Conservation (phyloP, 2,888 invertebrate genomes). For the Brachycybe producta region DNA sequence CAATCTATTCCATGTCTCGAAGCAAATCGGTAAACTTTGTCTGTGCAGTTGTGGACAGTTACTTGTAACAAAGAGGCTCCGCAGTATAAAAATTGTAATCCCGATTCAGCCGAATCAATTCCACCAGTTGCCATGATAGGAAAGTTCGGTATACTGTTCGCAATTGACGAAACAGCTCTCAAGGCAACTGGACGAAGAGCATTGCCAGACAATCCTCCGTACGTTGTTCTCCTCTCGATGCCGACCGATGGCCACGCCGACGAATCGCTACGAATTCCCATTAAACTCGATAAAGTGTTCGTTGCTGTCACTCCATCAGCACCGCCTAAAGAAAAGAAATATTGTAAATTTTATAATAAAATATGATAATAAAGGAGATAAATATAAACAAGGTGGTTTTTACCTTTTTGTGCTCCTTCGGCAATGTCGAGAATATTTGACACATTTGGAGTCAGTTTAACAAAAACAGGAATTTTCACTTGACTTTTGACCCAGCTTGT, state of each 20-base stretch:
- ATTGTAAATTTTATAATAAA: neutral
- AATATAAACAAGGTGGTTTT: neutral
- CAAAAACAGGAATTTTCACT: conserved; percentile 86
- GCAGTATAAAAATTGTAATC: conserved; percentile 84
- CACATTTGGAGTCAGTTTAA: conserved; percentile 95
- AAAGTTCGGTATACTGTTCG: conserved; percentile 67
- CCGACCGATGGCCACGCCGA: conserved; percentile 90
- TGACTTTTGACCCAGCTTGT: conserved; percentile 77
- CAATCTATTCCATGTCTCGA: neutral
- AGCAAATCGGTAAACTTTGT: neutral
- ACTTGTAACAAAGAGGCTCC: conserved; percentile 89
- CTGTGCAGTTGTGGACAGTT: too few relatives aligned
- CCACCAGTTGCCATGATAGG: conserved; percentile 94
- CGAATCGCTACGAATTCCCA: conserved; percentile 68
- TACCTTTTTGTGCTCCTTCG: conserved; percentile 72
- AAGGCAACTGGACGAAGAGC: conserved; percentile 90
- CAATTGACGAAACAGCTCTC: conserved; percentile 78
- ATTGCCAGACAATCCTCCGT: conserved; percentile 87
- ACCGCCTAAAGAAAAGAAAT: conserved; percentile 46
- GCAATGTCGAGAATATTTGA: conserved; percentile 86
- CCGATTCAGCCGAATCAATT: conserved; percentile 89
- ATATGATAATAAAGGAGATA: neutral
- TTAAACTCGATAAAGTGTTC: conserved; percentile 90
- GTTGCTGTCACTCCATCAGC: conserved; percentile 94
- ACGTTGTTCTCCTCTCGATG: conserved; percentile 63